Evolutionary conservation across 2,888 invertebrate genomes (phyloP).

Genomic region (Tenthredo mesomela): DNA sequence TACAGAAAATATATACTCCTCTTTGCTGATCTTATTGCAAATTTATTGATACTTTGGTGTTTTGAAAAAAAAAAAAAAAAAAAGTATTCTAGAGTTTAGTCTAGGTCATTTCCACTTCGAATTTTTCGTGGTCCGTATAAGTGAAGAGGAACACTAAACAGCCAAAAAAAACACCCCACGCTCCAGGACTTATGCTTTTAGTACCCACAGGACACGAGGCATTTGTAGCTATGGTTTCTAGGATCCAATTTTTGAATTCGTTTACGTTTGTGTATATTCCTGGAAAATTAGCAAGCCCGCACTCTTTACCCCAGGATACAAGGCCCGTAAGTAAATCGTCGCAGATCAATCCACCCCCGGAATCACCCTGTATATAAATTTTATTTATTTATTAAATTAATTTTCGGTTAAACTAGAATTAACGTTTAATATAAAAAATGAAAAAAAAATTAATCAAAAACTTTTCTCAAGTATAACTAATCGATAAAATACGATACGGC

Average conservation of each 20-base stretch:
- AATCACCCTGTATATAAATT: slow-evolving; percentile 25
- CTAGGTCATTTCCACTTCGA: background rate
- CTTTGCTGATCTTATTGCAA: background rate
- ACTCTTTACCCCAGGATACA: slow-evolving; percentile 33
- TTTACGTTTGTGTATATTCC: slow-evolving; percentile 38
- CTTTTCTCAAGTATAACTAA: background rate
- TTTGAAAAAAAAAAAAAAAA: too few relatives aligned
- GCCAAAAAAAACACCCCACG: slow-evolving; percentile 37
- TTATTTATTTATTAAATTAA: too few relatives aligned
- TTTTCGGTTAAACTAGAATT: too few relatives aligned
- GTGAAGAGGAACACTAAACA: slow-evolving; percentile 39
- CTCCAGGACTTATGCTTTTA: background rate
- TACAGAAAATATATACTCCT: too few relatives aligned
- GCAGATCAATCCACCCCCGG: slow-evolving; percentile 56
- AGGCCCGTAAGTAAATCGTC: slow-evolving; percentile 44
- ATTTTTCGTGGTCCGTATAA: slow-evolving; percentile 39
- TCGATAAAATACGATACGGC: background rate
- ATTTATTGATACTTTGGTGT: background rate
- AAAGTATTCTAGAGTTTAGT: background rate
- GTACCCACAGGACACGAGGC: background rate
- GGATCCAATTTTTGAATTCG: slow-evolving; percentile 20
- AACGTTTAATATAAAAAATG: too few relatives aligned
- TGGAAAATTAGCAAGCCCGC: slow-evolving; percentile 29
- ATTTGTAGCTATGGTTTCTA: slow-evolving; percentile 22
- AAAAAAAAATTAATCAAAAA: too few relatives aligned